Percentiles rank a stretch among this genome's conserved stretches.
These are phyloP conservation scores for Osmerus mordax DNA, from an alignment of 2,113 vertebrate genomes.

Conservation along the genomic window DNA sequence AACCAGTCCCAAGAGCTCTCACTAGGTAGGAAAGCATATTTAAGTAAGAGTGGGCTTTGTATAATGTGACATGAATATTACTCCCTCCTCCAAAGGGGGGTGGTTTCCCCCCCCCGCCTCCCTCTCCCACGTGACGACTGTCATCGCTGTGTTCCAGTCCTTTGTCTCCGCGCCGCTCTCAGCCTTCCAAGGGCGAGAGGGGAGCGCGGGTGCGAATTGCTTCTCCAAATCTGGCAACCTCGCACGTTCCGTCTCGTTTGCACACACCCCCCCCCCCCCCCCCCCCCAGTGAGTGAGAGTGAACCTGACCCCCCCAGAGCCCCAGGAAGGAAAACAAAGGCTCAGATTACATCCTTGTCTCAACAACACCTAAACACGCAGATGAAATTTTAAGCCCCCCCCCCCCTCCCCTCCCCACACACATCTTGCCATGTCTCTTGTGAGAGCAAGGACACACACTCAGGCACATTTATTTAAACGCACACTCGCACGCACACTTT, in stretches of 20 bases:
- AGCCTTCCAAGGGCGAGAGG: conserved; percentile 51
- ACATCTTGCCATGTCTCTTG: no score
- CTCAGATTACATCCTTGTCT: not conserved
- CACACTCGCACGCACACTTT: no score
- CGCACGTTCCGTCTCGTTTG: conserved; percentile 28
- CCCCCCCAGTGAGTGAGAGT: not conserved
- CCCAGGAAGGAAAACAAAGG: not conserved
- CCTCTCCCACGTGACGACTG: no score
- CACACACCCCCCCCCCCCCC: not conserved
- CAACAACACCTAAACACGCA: not conserved
- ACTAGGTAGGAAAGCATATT: no score
- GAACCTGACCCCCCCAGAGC: not conserved
- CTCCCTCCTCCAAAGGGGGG: no score
- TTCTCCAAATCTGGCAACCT: conserved; percentile 67
- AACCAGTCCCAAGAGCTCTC: no score
- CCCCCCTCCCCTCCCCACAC: not conserved
- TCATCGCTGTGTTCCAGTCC: conserved; percentile 5
- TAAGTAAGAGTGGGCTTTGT: no score
- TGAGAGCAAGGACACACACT: no score
- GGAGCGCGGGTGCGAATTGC: conserved; percentile 51
- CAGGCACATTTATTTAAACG: no score
- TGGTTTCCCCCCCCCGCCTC: no score
- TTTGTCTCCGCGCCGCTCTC: conserved; percentile 58
- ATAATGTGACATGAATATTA: no score
- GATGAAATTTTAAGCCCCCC: not conserved